Percentiles rank a stretch among this genome's conserved stretches.
Evolutionary conservation across 2,113 vertebrate species (phyloP).

Genomic region (Rhineura floridana): DNA sequence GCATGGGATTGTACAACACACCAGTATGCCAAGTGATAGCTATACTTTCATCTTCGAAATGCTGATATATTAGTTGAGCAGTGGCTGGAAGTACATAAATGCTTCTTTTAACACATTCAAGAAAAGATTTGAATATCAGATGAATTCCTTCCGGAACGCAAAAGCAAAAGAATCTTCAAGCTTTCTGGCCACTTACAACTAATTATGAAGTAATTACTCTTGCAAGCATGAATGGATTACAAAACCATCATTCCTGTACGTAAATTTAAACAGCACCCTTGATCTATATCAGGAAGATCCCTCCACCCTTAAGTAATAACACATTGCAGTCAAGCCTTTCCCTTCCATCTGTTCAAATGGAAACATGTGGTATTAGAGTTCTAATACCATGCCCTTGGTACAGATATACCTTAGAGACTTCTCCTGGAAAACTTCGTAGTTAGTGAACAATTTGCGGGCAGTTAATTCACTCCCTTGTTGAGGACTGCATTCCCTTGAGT

Average conservation of each 20-base stretch:
- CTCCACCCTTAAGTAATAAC: constrained; percentile 72
- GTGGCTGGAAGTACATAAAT: constrained; percentile 27
- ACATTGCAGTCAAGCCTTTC: constrained; percentile 74
- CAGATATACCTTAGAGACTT: constrained; percentile 78
- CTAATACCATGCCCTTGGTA: constrained; percentile 77
- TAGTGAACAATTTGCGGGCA: constrained; percentile 80
- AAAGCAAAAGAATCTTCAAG: constrained; percentile 30
- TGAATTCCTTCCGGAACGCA: constrained; percentile 32
- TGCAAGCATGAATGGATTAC: constrained; percentile 70
- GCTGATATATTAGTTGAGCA: neutral
- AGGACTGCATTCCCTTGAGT: constrained; percentile 77
- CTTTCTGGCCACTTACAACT: constrained; percentile 57
- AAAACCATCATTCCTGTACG: constrained; percentile 67
- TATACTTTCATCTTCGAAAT: constrained; percentile 27
- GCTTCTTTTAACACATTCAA: constrained; percentile 9
- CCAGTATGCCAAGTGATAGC: neutral
- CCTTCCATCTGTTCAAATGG: constrained; percentile 77
- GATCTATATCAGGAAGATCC: constrained; percentile 73
- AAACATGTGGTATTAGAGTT: constrained; percentile 81
- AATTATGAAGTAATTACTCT: constrained; percentile 73
- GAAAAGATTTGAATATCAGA: neutral
- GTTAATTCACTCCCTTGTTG: constrained; percentile 80
- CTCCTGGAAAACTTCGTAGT: constrained; percentile 80
- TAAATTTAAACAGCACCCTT: constrained; percentile 74
- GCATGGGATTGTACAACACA: neutral